phyloP scores from a whole-genome alignment of 2,797 vertebrate species.

The Tapirus indicus region DNA sequence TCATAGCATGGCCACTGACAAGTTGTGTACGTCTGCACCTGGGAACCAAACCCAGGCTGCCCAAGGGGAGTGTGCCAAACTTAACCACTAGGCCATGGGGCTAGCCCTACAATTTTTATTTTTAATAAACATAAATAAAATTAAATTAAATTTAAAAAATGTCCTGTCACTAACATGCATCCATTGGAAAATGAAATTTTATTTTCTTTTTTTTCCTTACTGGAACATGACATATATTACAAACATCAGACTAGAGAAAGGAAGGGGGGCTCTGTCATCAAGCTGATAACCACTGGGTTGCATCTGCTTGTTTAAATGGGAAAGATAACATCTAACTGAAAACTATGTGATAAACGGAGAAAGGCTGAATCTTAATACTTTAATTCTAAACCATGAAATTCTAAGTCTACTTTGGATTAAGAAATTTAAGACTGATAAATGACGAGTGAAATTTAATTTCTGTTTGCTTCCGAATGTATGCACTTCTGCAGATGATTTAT shows the following conservation, averaged over 20 bases:
- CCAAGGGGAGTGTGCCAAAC: no score
- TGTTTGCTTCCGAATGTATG: slow-evolving; percentile 67
- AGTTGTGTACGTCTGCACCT: no score
- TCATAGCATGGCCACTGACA: no score
- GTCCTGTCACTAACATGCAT: background rate
- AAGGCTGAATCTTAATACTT: background rate
- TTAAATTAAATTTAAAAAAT: background rate
- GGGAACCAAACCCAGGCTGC: no score
- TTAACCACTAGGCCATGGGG: no score
- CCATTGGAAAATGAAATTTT: background rate
- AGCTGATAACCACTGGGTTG: slow-evolving; percentile 47
- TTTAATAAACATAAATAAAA: background rate
- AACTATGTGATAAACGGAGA: background rate
- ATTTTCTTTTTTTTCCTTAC: background rate
- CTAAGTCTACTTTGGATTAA: slow-evolving; percentile 38
- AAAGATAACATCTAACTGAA: slow-evolving; percentile 62
- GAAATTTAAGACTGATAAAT: slow-evolving; percentile 57
- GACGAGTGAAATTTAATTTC: slow-evolving; percentile 80
- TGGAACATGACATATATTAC: background rate
- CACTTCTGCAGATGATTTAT: slow-evolving; percentile 76
- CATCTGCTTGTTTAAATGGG: slow-evolving; percentile 39
- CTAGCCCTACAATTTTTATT: no score
- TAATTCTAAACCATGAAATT: slow-evolving; percentile 65
- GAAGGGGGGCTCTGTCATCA: slow-evolving; percentile 33
- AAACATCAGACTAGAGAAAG: slow-evolving; percentile 66